phyloP scores from a whole-genome alignment of 2,113 vertebrate genomes.

The Mixornis gularis region DNA sequence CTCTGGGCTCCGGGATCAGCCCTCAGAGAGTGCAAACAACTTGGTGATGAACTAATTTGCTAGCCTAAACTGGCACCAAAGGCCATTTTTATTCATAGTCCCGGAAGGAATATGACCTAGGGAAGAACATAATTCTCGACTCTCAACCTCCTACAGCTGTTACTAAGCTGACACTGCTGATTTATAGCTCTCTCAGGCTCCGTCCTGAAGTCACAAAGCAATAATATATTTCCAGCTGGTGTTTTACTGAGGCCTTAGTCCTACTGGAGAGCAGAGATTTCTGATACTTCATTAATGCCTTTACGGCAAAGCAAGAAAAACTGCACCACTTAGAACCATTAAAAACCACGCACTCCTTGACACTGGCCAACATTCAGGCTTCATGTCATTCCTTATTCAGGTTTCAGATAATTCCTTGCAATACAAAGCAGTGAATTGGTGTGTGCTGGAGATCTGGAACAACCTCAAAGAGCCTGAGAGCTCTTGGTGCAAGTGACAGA shows the following conservation, averaged over 20 bases:
- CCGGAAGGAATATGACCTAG: background rate
- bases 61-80: background rate
- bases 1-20: background rate
- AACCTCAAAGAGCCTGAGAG: background rate
- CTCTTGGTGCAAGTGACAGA: background rate
- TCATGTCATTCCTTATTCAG: background rate
- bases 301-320: background rate
- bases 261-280: background rate
- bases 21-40: background rate
- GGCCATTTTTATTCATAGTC: background rate
- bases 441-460: background rate
- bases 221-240: background rate
- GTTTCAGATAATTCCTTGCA: background rate
- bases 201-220: background rate
- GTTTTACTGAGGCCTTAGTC: background rate
- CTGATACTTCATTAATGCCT: background rate
- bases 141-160: background rate
- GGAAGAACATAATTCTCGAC: background rate
- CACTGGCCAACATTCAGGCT: background rate
- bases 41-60: background rate
- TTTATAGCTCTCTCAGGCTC: background rate
- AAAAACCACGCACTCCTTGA: background rate
- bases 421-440: background rate
- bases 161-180: background rate
- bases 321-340: background rate